These are phyloP conservation scores for Enchytraeus crypticus DNA, from an alignment of 2,888 invertebrate genomes.

Conservation along the genomic window DNA sequence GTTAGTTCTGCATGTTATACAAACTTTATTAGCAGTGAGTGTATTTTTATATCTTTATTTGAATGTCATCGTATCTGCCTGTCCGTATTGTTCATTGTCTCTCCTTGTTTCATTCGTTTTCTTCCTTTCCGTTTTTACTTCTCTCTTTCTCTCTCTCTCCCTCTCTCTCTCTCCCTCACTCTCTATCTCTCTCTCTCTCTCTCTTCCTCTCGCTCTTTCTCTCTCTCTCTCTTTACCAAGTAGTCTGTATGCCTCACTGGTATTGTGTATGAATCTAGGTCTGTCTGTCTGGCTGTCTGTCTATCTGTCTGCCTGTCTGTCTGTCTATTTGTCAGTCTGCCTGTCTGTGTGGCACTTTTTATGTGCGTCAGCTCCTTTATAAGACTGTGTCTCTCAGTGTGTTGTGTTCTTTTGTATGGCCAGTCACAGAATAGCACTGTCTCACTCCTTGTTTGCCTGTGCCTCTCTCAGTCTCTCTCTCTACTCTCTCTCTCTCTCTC, in stretches of 20 bases:
- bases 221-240: no score
- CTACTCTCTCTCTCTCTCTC: no score
- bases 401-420: no score
- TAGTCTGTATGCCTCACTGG: background rate
- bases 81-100: background rate
- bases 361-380: background rate
- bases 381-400: background rate
- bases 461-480: background rate
- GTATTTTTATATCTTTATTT: no score
- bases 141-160: background rate
- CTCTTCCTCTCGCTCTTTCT: background rate
- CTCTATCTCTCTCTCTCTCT: background rate
- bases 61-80: background rate
- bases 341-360: no score
- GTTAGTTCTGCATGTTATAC: no score
- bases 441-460: background rate
- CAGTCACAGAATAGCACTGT: no score
- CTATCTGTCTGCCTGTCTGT: no score
- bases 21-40: no score
- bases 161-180: background rate
- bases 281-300: no score
- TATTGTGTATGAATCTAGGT: background rate
- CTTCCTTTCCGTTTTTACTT: background rate
- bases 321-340: no score
- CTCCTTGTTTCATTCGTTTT: background rate